Base-by-base conservation (phyloP, 2,797 vertebrate genomes). In the Diglossa cyanea region DNA sequence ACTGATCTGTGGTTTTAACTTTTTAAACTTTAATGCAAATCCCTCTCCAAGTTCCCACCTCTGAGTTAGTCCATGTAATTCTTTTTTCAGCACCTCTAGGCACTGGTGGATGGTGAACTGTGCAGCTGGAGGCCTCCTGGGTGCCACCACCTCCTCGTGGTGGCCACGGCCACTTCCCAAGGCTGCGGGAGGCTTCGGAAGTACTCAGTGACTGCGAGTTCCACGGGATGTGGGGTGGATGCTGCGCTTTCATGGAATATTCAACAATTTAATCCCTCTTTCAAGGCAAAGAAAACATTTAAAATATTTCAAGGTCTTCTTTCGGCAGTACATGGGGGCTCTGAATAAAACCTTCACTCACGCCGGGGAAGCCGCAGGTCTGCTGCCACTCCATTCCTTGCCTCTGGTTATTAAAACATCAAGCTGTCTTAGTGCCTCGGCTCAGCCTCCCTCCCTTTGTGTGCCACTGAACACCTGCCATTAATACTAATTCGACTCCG, bases 391-490 rank as follows among this genome's bases (percentile, higher is more conserved):
- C 86, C 63, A 12, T 80, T 95, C 75, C 94, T 85, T 87, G 90
- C 93, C 81, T 78, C 83, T 37, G 91, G 88, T 97, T 96, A 96
- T 97, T 97, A 95, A 96, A 95, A 96, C 94, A 96, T 95, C 95
- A 97, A 94, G 84, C 84, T 97, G 96, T 95, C 94, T 89, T 54
- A 35, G 71, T 55, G 44, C 80, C 86, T 81, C 37, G 12, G 88
- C 88, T 76, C 91, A 83, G 94, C 93, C 78, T 94, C 94, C 88
- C 91, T 94, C 92, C 94, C 51, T 96, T 96, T 95, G 96, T 97
- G 92, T 35, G 35, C 4, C 74, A 21, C 78, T 35, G 86, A 95
- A 80, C 94, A 96, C 94, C 93, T 95, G 94, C 94, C 94, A 95
- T 94, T 95, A 94, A 74, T 63, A 87, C 91, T 95, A 93, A 94